phyloP scores from a whole-genome alignment of 2,888 invertebrate genomes.

The Nipponacmea schrenckii region DNA sequence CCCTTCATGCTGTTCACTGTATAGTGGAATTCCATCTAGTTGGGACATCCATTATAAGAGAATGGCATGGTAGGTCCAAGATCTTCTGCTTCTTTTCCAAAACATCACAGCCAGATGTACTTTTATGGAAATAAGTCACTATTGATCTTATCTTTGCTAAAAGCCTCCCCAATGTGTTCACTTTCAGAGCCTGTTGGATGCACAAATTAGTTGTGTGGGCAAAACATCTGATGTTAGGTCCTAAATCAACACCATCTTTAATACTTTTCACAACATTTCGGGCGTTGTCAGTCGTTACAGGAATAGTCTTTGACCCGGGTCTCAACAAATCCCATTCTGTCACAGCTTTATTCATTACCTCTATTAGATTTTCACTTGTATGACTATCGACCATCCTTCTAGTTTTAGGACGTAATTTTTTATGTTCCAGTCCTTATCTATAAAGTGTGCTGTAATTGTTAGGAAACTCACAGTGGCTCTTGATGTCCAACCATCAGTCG shows the following conservation, averaged over 20 bases:
- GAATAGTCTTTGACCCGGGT: not conserved
- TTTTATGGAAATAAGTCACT: constrained; percentile 17
- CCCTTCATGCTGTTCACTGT: not conserved
- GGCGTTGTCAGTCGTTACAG: constrained; percentile 11
- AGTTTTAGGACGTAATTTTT: constrained; percentile 11
- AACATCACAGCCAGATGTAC: constrained; percentile 8
- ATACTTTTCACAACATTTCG: constrained; percentile 11
- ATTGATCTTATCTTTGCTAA: constrained; percentile 10
- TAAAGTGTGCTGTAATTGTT: constrained; percentile 17
- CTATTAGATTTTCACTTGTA: constrained; percentile 7
- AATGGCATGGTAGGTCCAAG: not conserved
- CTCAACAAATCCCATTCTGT: constrained; percentile 10
- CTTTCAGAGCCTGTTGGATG: constrained; percentile 12
- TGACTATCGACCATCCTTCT: constrained; percentile 10
- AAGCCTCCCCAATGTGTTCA: constrained; percentile 7
- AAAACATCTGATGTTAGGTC: constrained; percentile 18
- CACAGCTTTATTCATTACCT: not conserved
- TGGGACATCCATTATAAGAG: too few relatives aligned
- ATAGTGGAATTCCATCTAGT: not conserved
- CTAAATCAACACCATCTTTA: not conserved
- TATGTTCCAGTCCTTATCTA: constrained; percentile 11
- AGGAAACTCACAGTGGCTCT: constrained; percentile 14
- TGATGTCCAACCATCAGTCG: constrained; percentile 21
- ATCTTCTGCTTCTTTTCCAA: constrained; percentile 15
- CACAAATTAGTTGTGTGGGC: constrained; percentile 20